phyloP scores from a whole-genome alignment of 37 sponge, comb jelly and placozoan species.

The Beroe forskalii region DNA sequence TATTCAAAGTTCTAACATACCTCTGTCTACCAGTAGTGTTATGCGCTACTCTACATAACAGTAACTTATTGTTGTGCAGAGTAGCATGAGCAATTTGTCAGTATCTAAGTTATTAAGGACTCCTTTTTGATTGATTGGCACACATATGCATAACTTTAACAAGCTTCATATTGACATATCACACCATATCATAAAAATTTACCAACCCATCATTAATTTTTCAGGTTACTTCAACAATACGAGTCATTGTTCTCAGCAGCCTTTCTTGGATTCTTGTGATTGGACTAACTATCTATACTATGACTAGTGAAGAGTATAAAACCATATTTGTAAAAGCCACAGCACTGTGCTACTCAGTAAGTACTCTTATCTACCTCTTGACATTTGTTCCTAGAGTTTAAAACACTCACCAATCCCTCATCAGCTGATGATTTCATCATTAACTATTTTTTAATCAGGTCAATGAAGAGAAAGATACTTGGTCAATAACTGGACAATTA shows the following conservation, averaged over 20 bases:
- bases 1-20: no score
- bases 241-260: neutral
- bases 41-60: no score
- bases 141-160: no score
- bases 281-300: neutral
- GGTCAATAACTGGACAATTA: slow-evolving; percentile 31
- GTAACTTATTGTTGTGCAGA: no score
- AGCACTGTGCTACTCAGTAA: neutral
- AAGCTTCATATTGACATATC: no score
- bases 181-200: no score
- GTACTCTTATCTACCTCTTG: neutral
- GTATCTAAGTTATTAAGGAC: no score
- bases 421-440: neutral
- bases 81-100: no score
- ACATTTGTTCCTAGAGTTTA: neutral
- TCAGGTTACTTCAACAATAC: slow-evolving; percentile 5
- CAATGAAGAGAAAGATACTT: neutral
- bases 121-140: no score
- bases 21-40: neutral
- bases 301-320: neutral
- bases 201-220: no score
- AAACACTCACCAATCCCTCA: neutral
- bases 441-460: neutral
- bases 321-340: neutral
- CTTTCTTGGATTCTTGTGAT: slow-evolving; percentile 52